Base-by-base conservation (phyloP, 2,113 vertebrate genomes). In the Jacana jacana region DNA sequence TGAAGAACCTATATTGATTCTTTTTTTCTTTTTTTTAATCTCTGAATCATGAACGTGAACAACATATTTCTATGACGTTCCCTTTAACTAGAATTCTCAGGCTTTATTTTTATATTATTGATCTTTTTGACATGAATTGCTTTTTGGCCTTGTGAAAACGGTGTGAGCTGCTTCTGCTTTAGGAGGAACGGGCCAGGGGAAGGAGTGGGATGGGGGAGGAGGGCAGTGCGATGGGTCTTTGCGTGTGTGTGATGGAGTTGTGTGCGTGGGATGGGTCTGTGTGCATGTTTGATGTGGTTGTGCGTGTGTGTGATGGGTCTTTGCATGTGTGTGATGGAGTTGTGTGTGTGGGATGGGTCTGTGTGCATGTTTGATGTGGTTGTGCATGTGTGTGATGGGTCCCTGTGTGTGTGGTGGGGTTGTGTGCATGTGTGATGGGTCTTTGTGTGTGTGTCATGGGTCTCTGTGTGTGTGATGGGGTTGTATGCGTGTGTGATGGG, bases 101-200 rank as follows among this genome's bases (percentile, higher is more conserved):
- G 95, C 97, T 98, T 97, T 98, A 97, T 98, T 98, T 98, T 97
- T 96, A 72, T 97, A 70, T 96, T 97, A 98, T 98, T 96, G 98
- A 97, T 98, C 97, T 95, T 95, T 96, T 96, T 93, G 97, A 97
- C 94, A 54, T 3, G 95, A 96, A 97, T 98, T 96, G 97, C 97
- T 97, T 98, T 96, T 93, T 81, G 97, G 97, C 97, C 98, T 97
- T 82, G 96, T 93, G 98, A 64, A 86, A 93, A 81, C 9, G 23
- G 82, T 83, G 95, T 52, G 92, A 97, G 97, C 95, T 79, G 87
- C 71, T 95, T 95, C 96, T 17, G 92, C 96, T 93, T 93, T 92
- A 49, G 96, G 97, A 97, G 91, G 82, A 86, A 64, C 13, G 87
- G 91, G 70, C 42, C 24, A 4, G 30, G 19, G 7, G 22, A 35